Evolutionary conservation across 1,140 invertebrate genomes (phyloP).

Genomic region (Brachionus plicatilis): DNA sequence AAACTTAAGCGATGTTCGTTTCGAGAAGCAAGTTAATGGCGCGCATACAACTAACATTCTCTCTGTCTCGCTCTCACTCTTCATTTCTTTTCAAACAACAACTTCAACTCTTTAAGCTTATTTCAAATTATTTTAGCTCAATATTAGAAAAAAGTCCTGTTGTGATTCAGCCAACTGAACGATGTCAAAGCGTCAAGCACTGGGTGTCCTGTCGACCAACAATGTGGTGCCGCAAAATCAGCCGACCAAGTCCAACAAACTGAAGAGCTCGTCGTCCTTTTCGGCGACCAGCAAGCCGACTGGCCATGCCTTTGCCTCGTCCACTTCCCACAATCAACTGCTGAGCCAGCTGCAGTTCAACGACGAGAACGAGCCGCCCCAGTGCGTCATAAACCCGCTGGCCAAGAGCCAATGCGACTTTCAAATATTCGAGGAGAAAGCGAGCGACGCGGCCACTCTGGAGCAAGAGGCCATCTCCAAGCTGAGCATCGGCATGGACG

Average conservation of each 20-base stretch:
- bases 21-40: not conserved
- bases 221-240: not conserved
- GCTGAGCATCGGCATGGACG: not conserved
- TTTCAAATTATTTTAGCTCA: not conserved
- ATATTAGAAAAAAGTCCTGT: not conserved
- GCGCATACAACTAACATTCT: not conserved
- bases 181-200: conserved; percentile 39
- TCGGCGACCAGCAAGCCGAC: not conserved
- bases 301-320: not conserved
- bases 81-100: not conserved
- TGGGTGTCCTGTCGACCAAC: conserved; percentile 8
- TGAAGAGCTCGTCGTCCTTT: not conserved
- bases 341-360: conserved; percentile 6
- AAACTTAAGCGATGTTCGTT: not conserved
- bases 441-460: not conserved
- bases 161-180: not conserved
- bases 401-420: not conserved
- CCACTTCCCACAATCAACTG: conserved; percentile 11
- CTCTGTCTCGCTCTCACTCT: not conserved
- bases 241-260: not conserved
- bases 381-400: not conserved
- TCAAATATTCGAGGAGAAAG: conserved; percentile 22
- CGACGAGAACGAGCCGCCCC: conserved; percentile 38
- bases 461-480: not conserved
- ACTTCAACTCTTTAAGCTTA: conserved; percentile 1